phyloP scores from a whole-genome alignment of 1,140 invertebrate genomes.

The Papilio aristodemus region DNA sequence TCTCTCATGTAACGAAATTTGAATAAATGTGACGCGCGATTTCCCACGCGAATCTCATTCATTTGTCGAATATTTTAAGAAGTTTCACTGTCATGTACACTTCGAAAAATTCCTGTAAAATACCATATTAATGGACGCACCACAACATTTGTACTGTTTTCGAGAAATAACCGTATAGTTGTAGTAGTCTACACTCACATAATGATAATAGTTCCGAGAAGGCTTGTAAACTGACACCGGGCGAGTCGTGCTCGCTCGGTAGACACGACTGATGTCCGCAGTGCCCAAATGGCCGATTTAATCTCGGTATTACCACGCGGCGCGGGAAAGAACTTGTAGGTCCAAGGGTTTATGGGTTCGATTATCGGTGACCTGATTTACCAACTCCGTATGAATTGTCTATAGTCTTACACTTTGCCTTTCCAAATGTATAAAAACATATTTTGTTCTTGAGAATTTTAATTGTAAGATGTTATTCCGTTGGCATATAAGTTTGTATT shows the following conservation, averaged over 20 bases:
- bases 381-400: not conserved
- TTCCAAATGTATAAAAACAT: no score
- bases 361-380: slow-evolving; percentile 6
- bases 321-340: slow-evolving; percentile 28
- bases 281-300: slow-evolving; percentile 27
- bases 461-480: no score
- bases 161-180: slow-evolving; percentile 43
- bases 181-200: slow-evolving; percentile 37
- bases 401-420: slow-evolving; percentile 1
- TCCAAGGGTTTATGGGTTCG: slow-evolving; percentile 27
- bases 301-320: slow-evolving; percentile 8
- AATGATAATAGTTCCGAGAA: slow-evolving; percentile 49
- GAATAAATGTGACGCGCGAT: not conserved
- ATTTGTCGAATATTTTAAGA: not conserved
- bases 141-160: slow-evolving; percentile 38
- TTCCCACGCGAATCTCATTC: not conserved
- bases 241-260: slow-evolving; percentile 33
- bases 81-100: not conserved
- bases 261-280: slow-evolving; percentile 30
- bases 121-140: slow-evolving; percentile 1
- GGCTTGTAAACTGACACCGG: slow-evolving; percentile 40
- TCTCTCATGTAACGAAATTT: no score
- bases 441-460: no score
- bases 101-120: not conserved
- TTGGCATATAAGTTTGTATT: slow-evolving; percentile 17